Evolutionary conservation across 2,888 invertebrate species (phyloP).

Genomic region (Hydrotaea cyrtoneurina): DNA sequence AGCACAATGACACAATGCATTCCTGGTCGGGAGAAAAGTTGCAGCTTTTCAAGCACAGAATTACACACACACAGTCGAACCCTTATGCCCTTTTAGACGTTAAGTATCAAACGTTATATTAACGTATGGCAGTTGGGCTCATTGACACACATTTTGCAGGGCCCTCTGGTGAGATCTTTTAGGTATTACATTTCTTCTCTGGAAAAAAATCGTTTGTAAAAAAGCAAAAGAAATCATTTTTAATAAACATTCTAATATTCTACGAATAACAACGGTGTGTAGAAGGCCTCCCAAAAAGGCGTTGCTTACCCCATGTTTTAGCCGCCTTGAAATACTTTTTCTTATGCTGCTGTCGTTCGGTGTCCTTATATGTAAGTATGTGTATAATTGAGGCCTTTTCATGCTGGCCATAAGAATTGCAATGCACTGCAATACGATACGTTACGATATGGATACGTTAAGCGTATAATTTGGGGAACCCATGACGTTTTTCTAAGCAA

Average conservation of each 20-base stretch:
- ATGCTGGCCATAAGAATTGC: neutral
- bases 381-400: neutral
- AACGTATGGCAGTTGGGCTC: neutral
- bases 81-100: neutral
- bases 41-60: neutral
- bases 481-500: too few relatives aligned
- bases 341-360: too few relatives aligned
- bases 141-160: neutral
- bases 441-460: neutral
- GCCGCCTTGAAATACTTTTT: too few relatives aligned
- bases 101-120: conserved; percentile 13
- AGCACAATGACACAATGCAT: neutral
- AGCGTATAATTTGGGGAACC: neutral
- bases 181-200: too few relatives aligned
- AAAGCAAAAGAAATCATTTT: too few relatives aligned
- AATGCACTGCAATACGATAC: neutral
- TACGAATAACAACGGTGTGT: too few relatives aligned
- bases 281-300: too few relatives aligned
- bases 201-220: too few relatives aligned
- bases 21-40: neutral
- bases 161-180: too few relatives aligned
- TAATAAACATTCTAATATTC: too few relatives aligned
- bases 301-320: too few relatives aligned
- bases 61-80: neutral
- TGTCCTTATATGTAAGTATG: neutral